These are phyloP conservation scores for Pangasius larnaudii DNA, from an alignment of 2,797 vertebrate species.

Conservation along the genomic window DNA sequence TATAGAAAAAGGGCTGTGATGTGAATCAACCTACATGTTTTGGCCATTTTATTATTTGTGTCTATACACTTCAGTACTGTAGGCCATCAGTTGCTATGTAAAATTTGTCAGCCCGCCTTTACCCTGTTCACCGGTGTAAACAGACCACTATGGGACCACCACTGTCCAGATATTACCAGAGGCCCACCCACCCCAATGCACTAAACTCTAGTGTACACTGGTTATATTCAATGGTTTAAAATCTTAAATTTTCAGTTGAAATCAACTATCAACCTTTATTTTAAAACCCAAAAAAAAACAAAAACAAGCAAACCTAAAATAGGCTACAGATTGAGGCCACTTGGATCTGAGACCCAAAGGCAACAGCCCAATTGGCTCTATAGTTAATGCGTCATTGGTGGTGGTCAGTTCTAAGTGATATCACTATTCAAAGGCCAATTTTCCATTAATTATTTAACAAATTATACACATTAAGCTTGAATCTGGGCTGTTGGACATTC, in stretches of 20 bases:
- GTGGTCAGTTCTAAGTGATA: too few relatives aligned
- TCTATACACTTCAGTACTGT: not conserved
- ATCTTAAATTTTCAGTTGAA: not conserved
- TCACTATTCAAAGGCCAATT: not conserved
- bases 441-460: not conserved
- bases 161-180: not conserved
- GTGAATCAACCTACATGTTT: not conserved
- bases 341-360: not conserved
- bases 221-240: not conserved
- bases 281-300: not conserved
- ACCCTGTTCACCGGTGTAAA: not conserved
- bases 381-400: not conserved
- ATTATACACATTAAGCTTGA: not conserved
- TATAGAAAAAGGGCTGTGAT: slow-evolving; percentile 58
- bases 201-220: not conserved
- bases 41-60: not conserved
- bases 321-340: not conserved
- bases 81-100: not conserved
- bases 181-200: not conserved
- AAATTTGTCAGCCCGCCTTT: not conserved
- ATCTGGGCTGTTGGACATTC: not conserved
- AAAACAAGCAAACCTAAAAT: not conserved
- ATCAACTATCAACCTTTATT: not conserved
- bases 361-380: not conserved
- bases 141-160: not conserved